Base-by-base conservation (phyloP, 2,797 vertebrate species). In the Protonibea diacanthus region DNA sequence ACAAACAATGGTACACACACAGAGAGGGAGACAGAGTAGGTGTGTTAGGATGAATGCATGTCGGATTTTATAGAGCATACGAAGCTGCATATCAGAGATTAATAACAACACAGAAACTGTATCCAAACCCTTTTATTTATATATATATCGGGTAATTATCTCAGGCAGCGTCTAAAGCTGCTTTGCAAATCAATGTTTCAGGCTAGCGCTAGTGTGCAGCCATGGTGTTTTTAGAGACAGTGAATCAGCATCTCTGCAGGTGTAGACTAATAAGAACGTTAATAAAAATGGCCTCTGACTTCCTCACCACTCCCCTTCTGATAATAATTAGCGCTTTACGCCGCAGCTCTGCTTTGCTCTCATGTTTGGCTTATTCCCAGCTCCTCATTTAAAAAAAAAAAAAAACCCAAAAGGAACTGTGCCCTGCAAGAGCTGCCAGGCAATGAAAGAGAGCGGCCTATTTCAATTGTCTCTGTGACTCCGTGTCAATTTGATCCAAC, bases 161-260 rank as follows among this genome's bases (percentile, higher is more conserved):
- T 40, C 3, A 15, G 20, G 4, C 33, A 38, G 20, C 42, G 11
- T 63, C 1, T 44, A 13, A 60, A 25, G 59, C 14, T 51, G 55
- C 58, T 15, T 55, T 21, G n/a, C 57, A 25, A 0, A 27, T 47
- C 1, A 52, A 5, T 42, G 33, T 68, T 11, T 42, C 23, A 27
- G 59, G 58, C 55, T 51, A 66, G 51, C 25, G 52, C 12, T 23
- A 23, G 4, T 48, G 14, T 56, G 63, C 53, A 56, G 15, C n/a
- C 55, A 13, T 38, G 8, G 11, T 7, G 27, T 0, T 75, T 75
- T 17, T 57, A 47, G 14, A 57, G 25, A 42, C 47, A 12, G 61
- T 74, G 74, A 73, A 23, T 76, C 61, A 25, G 23, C 64, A 33
- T 17, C 4, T 23, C 17, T 51, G 48, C 71, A 72, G 29, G 13